Percentiles rank a stretch among this genome's conserved stretches.
Conservation (phyloP, 1,140 invertebrate genomes). For the Camponotus vicinus region DNA sequence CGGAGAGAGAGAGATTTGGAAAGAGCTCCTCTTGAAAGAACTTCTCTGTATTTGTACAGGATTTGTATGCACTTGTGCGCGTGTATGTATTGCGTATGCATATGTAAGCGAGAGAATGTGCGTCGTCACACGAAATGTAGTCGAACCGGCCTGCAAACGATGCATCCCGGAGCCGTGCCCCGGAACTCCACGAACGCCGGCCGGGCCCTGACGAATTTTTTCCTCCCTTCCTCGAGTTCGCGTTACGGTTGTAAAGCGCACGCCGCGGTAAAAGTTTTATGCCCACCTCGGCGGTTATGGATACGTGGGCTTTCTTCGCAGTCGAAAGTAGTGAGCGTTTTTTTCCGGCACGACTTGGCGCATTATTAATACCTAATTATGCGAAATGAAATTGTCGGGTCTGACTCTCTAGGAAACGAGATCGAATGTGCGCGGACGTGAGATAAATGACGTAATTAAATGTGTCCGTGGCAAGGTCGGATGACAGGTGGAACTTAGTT, state of each 20-base stretch:
- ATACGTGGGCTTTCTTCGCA: constrained; percentile 17
- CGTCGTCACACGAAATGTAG: constrained; percentile 73
- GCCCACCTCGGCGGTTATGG: background rate
- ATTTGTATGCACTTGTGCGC: background rate
- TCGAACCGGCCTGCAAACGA: constrained; percentile 74
- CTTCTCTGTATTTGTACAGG: constrained; percentile 18
- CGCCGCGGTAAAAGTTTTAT: constrained; percentile 52
- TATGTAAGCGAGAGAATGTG: constrained; percentile 1
- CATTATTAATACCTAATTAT: background rate
- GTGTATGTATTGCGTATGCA: too few relatives aligned
- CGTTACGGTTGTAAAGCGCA: constrained; percentile 19
- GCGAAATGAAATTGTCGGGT: background rate
- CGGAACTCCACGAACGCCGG: constrained; percentile 23
- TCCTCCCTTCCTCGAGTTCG: constrained; percentile 23
- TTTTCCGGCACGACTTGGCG: background rate
- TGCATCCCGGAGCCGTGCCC: background rate
- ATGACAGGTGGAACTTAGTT: background rate
- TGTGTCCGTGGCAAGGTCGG: constrained; percentile 9
- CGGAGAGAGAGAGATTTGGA: constrained; percentile 15
- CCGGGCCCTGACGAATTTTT: constrained; percentile 57
- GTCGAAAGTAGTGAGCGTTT: constrained; percentile 34
- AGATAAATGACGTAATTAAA: constrained; percentile 31
- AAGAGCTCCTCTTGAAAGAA: constrained; percentile 11
- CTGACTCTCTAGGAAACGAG: constrained; percentile 2
- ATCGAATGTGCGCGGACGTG: background rate